Evolutionary conservation across 2,888 invertebrate genomes (phyloP), one percentile per base, ranked within the genome.

Genomic region (Stenodema calcarata): DNA sequence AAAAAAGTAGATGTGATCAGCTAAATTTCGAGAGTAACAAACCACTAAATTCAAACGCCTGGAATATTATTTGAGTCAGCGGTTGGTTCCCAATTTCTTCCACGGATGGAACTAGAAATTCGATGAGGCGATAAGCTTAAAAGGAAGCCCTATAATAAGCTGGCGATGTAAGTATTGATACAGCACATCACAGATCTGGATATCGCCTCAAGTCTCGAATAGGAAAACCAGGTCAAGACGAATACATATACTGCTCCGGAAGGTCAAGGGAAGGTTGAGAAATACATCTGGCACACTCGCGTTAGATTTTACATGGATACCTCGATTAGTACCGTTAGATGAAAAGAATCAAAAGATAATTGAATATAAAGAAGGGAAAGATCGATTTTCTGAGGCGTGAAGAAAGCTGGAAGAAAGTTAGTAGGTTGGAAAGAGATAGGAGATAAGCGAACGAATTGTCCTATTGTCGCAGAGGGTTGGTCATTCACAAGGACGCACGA

Each of bases 201-300:
- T 54, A 50, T 80, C 80, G 47, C 54, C 75, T 23, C 54, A 80
- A 80, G 14, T 42, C 28, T 70, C 47, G 0, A 84, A 84, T 73
- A 73, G 73, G 73, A 42, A 47, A 84, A 70, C 27, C 73, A 47
- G 84, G 84, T 73, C 84, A 73, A 70, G 75, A 73, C 75, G 44
- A 14, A 54, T 30, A 14, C 50, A 44, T 82, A 62, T 69, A 41
- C 35, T 30, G 69, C 82, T 47, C 27, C 18, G 42, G 42, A 84
- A 73, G 84, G 50, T 73, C 75, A 73, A 73, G 84, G 84, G 41
- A 42, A 82, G 35, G 69, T 44, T 78, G 44, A 18, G 27, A 12
- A 41, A 78, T 70, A 14, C 14, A 70, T 14, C 14, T 14, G 27
- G 14, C 16, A 18, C 27, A 18, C 18, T 27, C 28, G 18, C 4